Percentiles rank a stretch among this genome's conserved stretches.
phyloP scores from a whole-genome alignment of 2,888 invertebrate genomes.

The Microdon myrmicae region DNA sequence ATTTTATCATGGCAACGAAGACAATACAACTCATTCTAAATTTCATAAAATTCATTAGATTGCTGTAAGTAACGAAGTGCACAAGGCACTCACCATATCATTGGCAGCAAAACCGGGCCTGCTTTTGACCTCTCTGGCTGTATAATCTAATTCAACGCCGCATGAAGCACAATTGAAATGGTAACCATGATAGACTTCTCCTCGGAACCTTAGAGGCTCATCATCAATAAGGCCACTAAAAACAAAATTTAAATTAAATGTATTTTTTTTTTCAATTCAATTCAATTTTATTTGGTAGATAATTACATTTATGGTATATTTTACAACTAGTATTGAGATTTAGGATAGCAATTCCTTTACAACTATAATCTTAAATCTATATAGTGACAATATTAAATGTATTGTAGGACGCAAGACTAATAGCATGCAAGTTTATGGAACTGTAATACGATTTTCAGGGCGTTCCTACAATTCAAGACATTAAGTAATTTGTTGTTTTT shows the following conservation, averaged over 20 bases:
- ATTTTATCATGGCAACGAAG: constrained; percentile 98
- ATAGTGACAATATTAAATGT: constrained; percentile 1
- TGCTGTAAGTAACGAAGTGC: no score
- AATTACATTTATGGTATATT: no score
- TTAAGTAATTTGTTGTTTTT: no score
- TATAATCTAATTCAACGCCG: constrained; percentile 91
- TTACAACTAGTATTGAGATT: no score
- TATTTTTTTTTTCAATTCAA: neutral
- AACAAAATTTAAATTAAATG: constrained; percentile 7
- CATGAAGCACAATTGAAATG: constrained; percentile 97
- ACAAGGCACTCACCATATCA: constrained; percentile 76
- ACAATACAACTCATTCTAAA: constrained; percentile 93
- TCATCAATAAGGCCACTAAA: constrained; percentile 88
- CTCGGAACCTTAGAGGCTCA: constrained; percentile 88
- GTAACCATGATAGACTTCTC: constrained; percentile 98
- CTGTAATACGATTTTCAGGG: no score
- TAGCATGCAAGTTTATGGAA: no score
- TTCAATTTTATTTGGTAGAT: constrained; percentile 4
- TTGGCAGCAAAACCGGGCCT: constrained; percentile 89
- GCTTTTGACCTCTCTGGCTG: constrained; percentile 94
- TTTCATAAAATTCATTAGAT: constrained; percentile 53
- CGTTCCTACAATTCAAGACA: no score
- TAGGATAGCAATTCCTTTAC: no score
- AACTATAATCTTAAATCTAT: no score
- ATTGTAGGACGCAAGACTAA: neutral